Conservation (phyloP, 1,140 invertebrate species). For the Ips nitidus region DNA sequence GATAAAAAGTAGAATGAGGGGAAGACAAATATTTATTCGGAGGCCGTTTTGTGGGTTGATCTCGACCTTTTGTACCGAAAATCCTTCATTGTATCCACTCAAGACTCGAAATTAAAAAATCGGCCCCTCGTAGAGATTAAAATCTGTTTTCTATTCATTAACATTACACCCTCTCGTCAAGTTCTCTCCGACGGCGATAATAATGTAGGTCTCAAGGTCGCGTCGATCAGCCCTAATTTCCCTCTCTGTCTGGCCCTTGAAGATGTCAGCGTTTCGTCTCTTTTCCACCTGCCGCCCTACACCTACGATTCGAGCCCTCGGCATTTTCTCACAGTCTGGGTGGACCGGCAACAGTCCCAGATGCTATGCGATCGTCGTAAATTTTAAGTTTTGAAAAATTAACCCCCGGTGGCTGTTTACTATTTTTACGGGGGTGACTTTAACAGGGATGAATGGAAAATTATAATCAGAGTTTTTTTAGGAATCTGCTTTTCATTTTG, state of each 20-base stretch:
- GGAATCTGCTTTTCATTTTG: not conserved
- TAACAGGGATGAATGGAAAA: not conserved
- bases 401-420: slow-evolving; percentile 34
- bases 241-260: slow-evolving; percentile 3
- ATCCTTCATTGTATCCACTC: slow-evolving; percentile 19
- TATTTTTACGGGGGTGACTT: slow-evolving; percentile 33
- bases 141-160: slow-evolving; percentile 36
- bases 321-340: slow-evolving; percentile 36
- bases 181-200: slow-evolving; percentile 11
- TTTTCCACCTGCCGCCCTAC: slow-evolving; percentile 27
- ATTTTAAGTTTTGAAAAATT: slow-evolving; percentile 33
- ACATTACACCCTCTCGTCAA: slow-evolving; percentile 29
- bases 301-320: slow-evolving; percentile 27
- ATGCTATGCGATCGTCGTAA: slow-evolving; percentile 33
- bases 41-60: too few relatives aligned
- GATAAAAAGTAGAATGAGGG: too few relatives aligned
- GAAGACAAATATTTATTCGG: too few relatives aligned
- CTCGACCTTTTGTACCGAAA: not conserved
- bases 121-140: slow-evolving; percentile 13
- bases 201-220: slow-evolving; percentile 28
- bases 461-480: not conserved
- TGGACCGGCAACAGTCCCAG: slow-evolving; percentile 29
- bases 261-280: not conserved
- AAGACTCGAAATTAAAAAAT: slow-evolving; percentile 31
- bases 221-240: slow-evolving; percentile 17